Conservation (phyloP, 2,888 invertebrate species). For the Xestobium rufovillosum region DNA sequence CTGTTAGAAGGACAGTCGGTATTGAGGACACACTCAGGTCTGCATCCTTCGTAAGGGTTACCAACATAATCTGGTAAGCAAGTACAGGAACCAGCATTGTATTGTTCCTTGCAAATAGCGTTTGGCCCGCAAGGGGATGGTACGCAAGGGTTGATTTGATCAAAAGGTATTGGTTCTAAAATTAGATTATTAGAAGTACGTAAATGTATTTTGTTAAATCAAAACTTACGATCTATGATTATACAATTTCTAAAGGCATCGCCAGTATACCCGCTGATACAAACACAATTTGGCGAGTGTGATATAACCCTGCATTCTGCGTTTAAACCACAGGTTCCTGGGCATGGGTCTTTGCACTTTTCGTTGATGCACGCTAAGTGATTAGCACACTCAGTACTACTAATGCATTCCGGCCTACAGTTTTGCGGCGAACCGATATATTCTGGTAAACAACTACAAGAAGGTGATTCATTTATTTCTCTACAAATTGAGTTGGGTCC, state of each 20-base stretch:
- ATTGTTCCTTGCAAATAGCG: constrained; percentile 60
- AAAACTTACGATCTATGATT: no score
- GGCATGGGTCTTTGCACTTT: constrained; percentile 74
- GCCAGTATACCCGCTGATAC: constrained; percentile 59
- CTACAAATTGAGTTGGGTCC: constrained; percentile 62
- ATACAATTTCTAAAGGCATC: constrained; percentile 64
- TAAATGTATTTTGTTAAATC: no score
- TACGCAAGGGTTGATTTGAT: constrained; percentile 48
- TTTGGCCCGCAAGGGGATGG: constrained; percentile 62
- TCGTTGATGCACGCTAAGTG: constrained; percentile 65
- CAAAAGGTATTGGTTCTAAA: constrained; percentile 29
- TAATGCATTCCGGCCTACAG: constrained; percentile 72
- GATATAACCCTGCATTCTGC: constrained; percentile 67
- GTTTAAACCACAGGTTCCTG: constrained; percentile 65
- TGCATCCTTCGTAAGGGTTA: constrained; percentile 69
- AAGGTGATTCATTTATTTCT: constrained; percentile 50
- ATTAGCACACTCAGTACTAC: constrained; percentile 70
- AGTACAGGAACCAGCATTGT: constrained; percentile 58
- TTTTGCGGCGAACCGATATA: constrained; percentile 54
- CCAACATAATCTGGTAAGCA: constrained; percentile 66
- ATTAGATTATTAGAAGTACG: constrained; percentile 7
- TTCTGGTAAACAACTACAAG: constrained; percentile 62
- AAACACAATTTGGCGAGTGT: constrained; percentile 68
- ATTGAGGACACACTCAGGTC: constrained; percentile 67
- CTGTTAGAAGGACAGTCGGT: constrained; percentile 64